Evolutionary conservation across 2,113 vertebrate genomes (phyloP), one percentile per base, ranked within the genome.

Genomic region (Cheirogaleus medius): DNA sequence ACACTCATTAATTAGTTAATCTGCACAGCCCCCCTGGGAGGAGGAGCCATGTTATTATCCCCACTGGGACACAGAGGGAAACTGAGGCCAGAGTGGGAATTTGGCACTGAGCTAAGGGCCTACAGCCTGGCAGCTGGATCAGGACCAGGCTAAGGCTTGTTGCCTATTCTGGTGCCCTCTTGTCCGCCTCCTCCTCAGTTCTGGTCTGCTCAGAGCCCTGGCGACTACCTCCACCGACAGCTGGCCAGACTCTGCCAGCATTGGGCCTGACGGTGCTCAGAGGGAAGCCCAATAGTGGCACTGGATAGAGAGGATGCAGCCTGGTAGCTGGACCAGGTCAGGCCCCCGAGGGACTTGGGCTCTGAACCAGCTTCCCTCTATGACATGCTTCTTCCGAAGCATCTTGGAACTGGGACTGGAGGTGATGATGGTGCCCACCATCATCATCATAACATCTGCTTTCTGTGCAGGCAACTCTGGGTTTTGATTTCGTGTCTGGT

Each of bases 1-100:
- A 96, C 69, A 87, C 97, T 97, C 96, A 52, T 80, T 98, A 96
- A 98, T 98, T 97, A 97, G 90, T 97, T 97, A 90, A 96, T 96
- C 90, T 49, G 25, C 92, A 64, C 47, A 37, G 39, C 81, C 39
- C 77, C 34, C 52, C 92, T 56, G 84, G 85, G 76, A 85, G 96
- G 91, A 96, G 92, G 90, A 95, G 94, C 92, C 91, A 58, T 96
- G 84, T 96, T 90, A 97, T 97, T 95, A 98, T 94, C 97, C 74
- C 92, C 88, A 85, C 95, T 89, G 98, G 77, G 82, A 87, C 87
- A 71, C 92, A 64, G 74, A 95, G 95, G 95, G 97, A 98, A 97
- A 98, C 98, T 96, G 98, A 98, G 97, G 95, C 97, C 87, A 93
- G 95, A 42, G 73, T 73, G 92, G 73, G 91, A 68, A 84, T 54